These are phyloP conservation scores for Phalacrocorax pelagicus DNA, from an alignment of 2,113 vertebrate genomes.

Conservation along the genomic window DNA sequence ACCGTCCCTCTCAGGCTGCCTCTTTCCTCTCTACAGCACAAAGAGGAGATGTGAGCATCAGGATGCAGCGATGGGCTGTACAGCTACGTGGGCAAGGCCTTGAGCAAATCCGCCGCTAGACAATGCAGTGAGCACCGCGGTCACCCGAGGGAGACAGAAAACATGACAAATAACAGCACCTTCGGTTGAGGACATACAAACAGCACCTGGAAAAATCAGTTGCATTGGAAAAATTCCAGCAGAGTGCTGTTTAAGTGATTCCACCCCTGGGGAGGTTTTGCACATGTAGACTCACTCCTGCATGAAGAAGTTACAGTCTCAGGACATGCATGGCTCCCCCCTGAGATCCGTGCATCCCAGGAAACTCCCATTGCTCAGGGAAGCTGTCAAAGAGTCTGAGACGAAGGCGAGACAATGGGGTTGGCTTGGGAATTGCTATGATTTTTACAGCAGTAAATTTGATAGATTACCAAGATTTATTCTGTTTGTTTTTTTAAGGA, in stretches of 20 bases:
- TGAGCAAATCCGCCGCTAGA: neutral
- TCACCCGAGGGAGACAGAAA: neutral
- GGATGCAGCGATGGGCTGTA: neutral
- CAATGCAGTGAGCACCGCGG: accelerated
- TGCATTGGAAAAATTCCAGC: neutral
- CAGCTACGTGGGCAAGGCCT: accelerated
- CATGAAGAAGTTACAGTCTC: neutral
- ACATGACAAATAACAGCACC: neutral
- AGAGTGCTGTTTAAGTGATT: neutral
- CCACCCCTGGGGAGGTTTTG: neutral
- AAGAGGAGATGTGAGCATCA: neutral
- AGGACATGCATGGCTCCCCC: neutral
- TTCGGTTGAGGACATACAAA: neutral
- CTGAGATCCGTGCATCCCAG: neutral
- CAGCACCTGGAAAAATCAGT: neutral
- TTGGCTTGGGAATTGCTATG: constrained; percentile 11
- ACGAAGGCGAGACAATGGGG: neutral
- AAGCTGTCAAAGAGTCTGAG: neutral
- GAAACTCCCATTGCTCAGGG: neutral
- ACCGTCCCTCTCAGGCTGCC: accelerated
- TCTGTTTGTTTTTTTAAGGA: constrained; percentile 47
- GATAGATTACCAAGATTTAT: constrained; percentile 56
- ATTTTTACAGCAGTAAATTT: constrained; percentile 40
- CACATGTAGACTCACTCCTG: neutral
- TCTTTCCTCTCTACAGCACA: neutral